Conservation (phyloP, 2,797 vertebrate species). For the Babyrousa celebensis region DNA sequence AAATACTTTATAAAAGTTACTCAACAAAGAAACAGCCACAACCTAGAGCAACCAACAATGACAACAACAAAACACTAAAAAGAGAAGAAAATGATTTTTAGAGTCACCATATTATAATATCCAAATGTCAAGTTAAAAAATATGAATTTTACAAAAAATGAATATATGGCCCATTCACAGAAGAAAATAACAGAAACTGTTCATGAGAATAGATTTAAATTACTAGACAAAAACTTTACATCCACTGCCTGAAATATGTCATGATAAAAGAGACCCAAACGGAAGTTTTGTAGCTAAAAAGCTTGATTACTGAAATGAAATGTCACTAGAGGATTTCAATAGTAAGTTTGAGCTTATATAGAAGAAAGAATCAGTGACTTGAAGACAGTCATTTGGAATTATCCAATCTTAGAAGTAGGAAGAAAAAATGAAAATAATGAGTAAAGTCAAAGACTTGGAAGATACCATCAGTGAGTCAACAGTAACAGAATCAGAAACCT, state of each 20-base stretch:
- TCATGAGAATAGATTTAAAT: background rate
- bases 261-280: background rate
- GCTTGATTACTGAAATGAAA: background rate
- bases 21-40: background rate
- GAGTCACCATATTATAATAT: background rate
- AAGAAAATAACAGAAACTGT: background rate
- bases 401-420: background rate
- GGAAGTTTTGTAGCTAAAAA: background rate
- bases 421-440: background rate
- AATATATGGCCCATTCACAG: background rate
- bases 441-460: background rate
- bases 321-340: background rate
- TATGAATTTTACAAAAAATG: background rate
- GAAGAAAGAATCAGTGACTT: background rate
- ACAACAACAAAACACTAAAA: background rate
- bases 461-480: background rate
- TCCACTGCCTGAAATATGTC: background rate
- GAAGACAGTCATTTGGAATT: background rate
- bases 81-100: background rate
- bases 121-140: background rate
- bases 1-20: background rate
- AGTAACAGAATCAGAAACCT: background rate
- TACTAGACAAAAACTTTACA: background rate
- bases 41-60: background rate
- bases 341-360: background rate